Evolutionary conservation across 2,113 vertebrate genomes (phyloP).

Genomic region (Phodopus roborovskii): DNA sequence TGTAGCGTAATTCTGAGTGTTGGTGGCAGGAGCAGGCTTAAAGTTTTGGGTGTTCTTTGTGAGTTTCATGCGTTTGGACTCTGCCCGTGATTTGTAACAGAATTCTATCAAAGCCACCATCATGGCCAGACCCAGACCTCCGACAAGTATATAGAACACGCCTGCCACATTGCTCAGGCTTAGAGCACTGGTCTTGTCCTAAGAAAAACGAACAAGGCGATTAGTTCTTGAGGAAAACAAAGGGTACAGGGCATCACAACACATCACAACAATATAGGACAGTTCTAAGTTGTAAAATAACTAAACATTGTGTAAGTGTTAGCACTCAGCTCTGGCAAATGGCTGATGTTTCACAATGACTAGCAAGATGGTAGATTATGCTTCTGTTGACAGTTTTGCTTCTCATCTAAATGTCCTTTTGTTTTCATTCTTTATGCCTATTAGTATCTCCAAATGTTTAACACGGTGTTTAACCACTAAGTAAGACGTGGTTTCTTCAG

Average conservation of each 20-base stretch:
- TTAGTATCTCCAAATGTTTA: constrained; percentile 40
- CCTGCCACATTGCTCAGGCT: constrained; percentile 99
- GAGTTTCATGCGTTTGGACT: constrained; percentile 99
- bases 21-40: constrained; percentile 97
- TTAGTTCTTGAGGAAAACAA: constrained; percentile 87
- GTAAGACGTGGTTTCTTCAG: constrained; percentile 17
- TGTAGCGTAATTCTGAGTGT: constrained; percentile 99
- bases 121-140: constrained; percentile 99
- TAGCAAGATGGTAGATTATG: constrained; percentile 66
- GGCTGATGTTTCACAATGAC: constrained; percentile 60
- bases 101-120: constrained; percentile 99
- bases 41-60: constrained; percentile 99
- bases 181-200: constrained; percentile 99
- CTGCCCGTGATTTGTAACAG: constrained; percentile 99
- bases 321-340: constrained; percentile 74
- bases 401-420: constrained; percentile 47
- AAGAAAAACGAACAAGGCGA: constrained; percentile 91
- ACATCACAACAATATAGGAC: constrained; percentile 69
- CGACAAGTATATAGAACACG: constrained; percentile 99
- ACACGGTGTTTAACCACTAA: constrained; percentile 16
- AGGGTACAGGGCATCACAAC: constrained; percentile 82
- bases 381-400: constrained; percentile 71
- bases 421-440: constrained; percentile 31
- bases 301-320: constrained; percentile 73
- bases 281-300: constrained; percentile 69